phyloP scores from a whole-genome alignment of 2,113 vertebrate genomes.

The Pyxicephalus adspersus region DNA sequence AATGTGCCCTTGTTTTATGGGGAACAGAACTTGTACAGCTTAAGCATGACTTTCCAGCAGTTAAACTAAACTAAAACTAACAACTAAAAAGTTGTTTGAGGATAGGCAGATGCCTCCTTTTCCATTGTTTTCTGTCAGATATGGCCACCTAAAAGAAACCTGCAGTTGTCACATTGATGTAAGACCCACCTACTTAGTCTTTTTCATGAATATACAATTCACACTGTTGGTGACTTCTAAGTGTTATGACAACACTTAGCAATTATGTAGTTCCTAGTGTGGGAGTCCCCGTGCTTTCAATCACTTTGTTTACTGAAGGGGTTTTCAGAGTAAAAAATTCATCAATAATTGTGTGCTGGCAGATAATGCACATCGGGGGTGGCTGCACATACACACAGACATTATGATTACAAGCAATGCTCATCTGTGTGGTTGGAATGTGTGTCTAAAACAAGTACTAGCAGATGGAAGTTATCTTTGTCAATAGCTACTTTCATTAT shows the following conservation, averaged over 20 bases:
- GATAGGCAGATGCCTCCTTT: too few species aligned
- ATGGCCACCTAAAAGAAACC: background rate
- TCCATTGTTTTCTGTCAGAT: too few species aligned
- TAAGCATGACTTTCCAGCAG: too few species aligned
- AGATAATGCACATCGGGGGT: conserved; percentile 1
- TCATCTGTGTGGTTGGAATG: conserved; percentile 31
- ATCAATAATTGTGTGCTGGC: conserved; percentile 13
- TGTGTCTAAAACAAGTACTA: background rate
- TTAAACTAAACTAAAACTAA: too few species aligned
- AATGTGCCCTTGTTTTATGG: too few species aligned
- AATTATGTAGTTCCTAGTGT: background rate
- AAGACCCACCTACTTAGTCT: background rate
- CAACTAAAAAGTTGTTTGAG: too few species aligned
- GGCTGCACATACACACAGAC: background rate
- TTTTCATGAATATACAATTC: background rate
- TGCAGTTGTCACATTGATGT: background rate
- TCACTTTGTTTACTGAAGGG: background rate
- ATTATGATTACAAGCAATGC: conserved; percentile 36
- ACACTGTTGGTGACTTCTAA: background rate
- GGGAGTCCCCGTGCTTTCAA: background rate
- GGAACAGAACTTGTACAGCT: too few species aligned
- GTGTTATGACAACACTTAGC: conserved; percentile 10
- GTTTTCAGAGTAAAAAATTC: conserved; percentile 1
- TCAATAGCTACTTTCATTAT: conserved; percentile 47
- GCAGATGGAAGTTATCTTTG: conserved; percentile 41